Evolutionary conservation across 2,113 vertebrate genomes (phyloP).

Genomic region (Tonatia bakeri): DNA sequence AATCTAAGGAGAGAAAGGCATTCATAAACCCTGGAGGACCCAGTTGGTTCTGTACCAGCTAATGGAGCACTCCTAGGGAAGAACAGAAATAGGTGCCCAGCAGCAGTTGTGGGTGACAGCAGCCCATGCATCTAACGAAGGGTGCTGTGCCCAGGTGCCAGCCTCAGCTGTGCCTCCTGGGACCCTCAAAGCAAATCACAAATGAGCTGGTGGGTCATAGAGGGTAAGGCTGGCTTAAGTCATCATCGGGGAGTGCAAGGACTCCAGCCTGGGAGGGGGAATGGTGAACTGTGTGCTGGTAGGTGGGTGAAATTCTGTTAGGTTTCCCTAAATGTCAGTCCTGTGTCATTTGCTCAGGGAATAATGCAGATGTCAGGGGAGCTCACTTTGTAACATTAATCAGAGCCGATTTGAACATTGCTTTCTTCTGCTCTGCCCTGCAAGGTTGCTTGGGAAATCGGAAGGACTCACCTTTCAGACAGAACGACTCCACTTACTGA

Average conservation of each 20-base stretch:
- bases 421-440: slow-evolving; percentile 36
- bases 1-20: neutral
- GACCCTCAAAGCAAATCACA: slow-evolving; percentile 36
- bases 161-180: neutral
- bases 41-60: neutral
- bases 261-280: slow-evolving; percentile 59
- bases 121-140: slow-evolving; percentile 18
- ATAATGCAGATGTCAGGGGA: slow-evolving; percentile 57
- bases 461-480: slow-evolving; percentile 52
- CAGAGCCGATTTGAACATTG: slow-evolving; percentile 68
- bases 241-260: neutral
- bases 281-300: slow-evolving; percentile 36
- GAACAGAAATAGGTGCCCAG: neutral
- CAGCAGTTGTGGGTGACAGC: neutral
- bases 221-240: neutral
- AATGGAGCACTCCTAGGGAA: neutral
- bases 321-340: slow-evolving; percentile 44
- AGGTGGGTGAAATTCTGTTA: slow-evolving; percentile 24
- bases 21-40: too few relatives aligned
- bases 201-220: neutral
- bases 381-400: slow-evolving; percentile 73
- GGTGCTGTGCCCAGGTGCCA: neutral
- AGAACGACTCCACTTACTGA: neutral
- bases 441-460: slow-evolving; percentile 30
- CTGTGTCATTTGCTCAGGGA: slow-evolving; percentile 43